phyloP scores from a whole-genome alignment of 2,113 vertebrate species.

The Piaya cayana region DNA sequence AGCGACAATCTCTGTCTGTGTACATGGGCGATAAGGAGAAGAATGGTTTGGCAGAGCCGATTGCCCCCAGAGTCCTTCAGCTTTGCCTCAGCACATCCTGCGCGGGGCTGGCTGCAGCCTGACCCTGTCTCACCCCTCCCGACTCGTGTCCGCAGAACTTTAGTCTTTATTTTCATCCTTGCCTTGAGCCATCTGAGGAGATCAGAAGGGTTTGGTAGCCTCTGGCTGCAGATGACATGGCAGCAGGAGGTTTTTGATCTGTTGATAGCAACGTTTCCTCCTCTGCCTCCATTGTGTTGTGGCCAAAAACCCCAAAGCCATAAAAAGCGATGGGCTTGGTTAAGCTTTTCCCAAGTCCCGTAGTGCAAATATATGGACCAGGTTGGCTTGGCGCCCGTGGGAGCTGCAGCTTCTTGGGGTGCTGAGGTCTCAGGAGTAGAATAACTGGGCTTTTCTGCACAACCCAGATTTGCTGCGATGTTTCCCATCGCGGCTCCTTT shows the following conservation, averaged over 20 bases:
- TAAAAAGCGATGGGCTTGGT: background rate
- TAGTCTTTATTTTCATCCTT: background rate
- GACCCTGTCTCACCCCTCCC: background rate
- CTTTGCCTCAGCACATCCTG: background rate
- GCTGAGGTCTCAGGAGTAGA: background rate
- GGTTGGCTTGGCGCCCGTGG: background rate
- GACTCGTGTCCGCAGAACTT: rapidly evolving
- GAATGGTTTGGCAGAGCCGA: slow-evolving; percentile 24
- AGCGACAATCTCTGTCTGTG: background rate
- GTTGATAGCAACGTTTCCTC: background rate
- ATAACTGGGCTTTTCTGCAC: rapidly evolving
- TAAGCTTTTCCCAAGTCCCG: background rate
- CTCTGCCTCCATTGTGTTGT: rapidly evolving
- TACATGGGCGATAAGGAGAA: slow-evolving; percentile 15
- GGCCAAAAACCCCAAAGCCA: background rate
- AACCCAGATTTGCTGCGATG: rapidly evolving
- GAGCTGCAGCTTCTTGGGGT: background rate
- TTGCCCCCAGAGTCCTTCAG: background rate
- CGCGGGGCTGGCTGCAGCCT: background rate
- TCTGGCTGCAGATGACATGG: background rate
- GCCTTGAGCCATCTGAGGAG: background rate
- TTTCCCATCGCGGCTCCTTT: rapidly evolving
- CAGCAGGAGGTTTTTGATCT: background rate
- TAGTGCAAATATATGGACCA: background rate
- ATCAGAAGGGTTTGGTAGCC: background rate